Conservation (phyloP, 2,888 invertebrate genomes). For the Nephrotoma appendiculata region DNA sequence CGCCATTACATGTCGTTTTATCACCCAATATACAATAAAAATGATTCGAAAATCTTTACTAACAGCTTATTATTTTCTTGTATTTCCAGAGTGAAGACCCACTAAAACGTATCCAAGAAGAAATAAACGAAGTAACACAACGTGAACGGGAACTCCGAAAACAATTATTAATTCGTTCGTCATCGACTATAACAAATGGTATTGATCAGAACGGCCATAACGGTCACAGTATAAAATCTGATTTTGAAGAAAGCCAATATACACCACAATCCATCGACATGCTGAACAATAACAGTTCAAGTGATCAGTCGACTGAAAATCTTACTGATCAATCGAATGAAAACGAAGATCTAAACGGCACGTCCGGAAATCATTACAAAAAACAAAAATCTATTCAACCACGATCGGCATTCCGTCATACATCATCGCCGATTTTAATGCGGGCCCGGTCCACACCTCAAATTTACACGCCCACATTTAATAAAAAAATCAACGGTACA, state of each 20-base stretch:
- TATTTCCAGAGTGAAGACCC: conserved; percentile 49
- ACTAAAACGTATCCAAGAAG: conserved; percentile 69
- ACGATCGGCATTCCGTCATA: conserved; percentile 15
- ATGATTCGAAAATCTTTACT: no score
- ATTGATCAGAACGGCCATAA: not conserved
- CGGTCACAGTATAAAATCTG: not conserved
- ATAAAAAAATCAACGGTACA: conserved; percentile 47
- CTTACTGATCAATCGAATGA: conserved; percentile 16
- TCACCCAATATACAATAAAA: not conserved
- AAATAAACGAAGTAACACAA: conserved; percentile 74
- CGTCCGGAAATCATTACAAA: conserved; percentile 15
- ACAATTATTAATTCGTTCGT: conserved; percentile 28
- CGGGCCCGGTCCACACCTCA: conserved; percentile 28
- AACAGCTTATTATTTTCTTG: not conserved
- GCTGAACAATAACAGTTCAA: not conserved
- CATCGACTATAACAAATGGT: conserved; percentile 22
- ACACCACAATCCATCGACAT: not conserved
- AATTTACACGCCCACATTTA: conserved; percentile 17
- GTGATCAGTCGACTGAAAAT: conserved; percentile 20
- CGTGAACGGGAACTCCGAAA: conserved; percentile 63
- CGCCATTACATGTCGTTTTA: not conserved
- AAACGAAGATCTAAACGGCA: conserved; percentile 16
- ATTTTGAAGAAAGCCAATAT: not conserved
- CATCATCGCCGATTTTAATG: conserved; percentile 20
- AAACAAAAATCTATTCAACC: conserved; percentile 14